Evolutionary conservation across 1,140 invertebrate species (phyloP).

Genomic region (Drosophila kanapiae): DNA sequence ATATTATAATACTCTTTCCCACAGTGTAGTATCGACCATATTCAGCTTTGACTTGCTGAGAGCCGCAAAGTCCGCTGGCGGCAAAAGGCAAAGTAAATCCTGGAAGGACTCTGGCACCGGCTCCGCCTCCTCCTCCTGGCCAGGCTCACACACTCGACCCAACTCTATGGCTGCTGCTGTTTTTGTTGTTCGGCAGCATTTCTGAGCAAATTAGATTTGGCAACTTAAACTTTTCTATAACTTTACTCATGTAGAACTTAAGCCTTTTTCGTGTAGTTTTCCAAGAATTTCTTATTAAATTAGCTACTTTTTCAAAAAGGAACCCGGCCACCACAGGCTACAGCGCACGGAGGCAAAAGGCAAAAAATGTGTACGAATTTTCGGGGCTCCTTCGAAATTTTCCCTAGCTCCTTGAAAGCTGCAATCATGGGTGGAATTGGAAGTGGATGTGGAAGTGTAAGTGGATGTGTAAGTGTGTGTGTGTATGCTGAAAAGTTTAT

Average conservation of each 20-base stretch:
- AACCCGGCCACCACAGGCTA: constrained; percentile 49
- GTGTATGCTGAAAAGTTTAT: constrained; percentile 61
- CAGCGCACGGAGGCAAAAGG: constrained; percentile 11
- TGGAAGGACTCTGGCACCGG: constrained; percentile 8
- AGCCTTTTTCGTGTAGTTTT: constrained; percentile 76
- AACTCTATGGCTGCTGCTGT: constrained; percentile 26
- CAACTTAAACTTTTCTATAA: constrained; percentile 77
- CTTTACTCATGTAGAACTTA: constrained; percentile 79
- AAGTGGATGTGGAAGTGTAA: neutral
- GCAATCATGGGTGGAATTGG: constrained; percentile 37
- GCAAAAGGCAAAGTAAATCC: constrained; percentile 59
- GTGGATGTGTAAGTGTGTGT: constrained; percentile 3
- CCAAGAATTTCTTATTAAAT: constrained; percentile 76
- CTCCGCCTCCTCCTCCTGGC: constrained; percentile 32
- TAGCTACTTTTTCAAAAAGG: constrained; percentile 70
- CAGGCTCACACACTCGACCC: constrained; percentile 26
- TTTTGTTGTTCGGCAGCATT: constrained; percentile 60
- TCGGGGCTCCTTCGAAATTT: constrained; percentile 17
- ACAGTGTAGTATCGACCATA: constrained; percentile 19
- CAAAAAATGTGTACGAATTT: constrained; percentile 46
- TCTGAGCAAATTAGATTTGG: constrained; percentile 72
- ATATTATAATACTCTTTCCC: neutral
- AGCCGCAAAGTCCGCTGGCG: constrained; percentile 55
- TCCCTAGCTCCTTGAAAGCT: constrained; percentile 10
- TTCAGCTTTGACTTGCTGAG: constrained; percentile 40